These are phyloP conservation scores for Enteromius anoplus DNA, from an alignment of 2,797 vertebrate species.

Conservation along the genomic window DNA sequence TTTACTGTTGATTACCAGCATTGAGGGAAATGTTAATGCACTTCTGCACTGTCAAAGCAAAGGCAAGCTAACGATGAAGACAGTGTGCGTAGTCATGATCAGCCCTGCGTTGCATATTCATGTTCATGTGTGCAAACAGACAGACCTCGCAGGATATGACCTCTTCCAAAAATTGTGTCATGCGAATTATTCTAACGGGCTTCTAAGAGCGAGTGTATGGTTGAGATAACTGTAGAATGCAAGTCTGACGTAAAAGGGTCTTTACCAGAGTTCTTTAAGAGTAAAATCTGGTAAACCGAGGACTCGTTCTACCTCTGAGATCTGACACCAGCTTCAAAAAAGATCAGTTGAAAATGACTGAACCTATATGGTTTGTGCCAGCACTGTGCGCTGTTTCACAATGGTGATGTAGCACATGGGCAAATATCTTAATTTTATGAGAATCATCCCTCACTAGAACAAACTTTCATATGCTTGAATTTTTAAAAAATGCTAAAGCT, in stretches of 20 bases:
- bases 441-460: constrained; percentile 23
- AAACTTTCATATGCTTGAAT: constrained; percentile 20
- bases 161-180: neutral
- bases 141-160: constrained; percentile 3
- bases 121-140: constrained; percentile 2
- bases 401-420: constrained; percentile 23
- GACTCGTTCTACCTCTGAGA: constrained; percentile 37
- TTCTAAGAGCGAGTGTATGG: constrained; percentile 25
- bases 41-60: constrained; percentile 6
- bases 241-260: constrained; percentile 38
- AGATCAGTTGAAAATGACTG: constrained; percentile 46
- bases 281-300: constrained; percentile 40
- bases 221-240: constrained; percentile 37
- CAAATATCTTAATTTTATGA: constrained; percentile 10
- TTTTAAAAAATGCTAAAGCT: neutral
- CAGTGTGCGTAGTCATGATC: constrained; percentile 17
- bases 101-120: constrained; percentile 14
- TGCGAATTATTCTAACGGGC: constrained; percentile 15
- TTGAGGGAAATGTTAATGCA: constrained; percentile 25
- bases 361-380: constrained; percentile 19
- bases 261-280: constrained; percentile 50
- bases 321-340: constrained; percentile 57
- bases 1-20: constrained; percentile 4
- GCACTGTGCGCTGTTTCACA: constrained; percentile 33
- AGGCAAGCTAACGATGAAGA: constrained; percentile 8